Conservation (phyloP, 2,888 invertebrate species). For the Asteroscopus sphinx region DNA sequence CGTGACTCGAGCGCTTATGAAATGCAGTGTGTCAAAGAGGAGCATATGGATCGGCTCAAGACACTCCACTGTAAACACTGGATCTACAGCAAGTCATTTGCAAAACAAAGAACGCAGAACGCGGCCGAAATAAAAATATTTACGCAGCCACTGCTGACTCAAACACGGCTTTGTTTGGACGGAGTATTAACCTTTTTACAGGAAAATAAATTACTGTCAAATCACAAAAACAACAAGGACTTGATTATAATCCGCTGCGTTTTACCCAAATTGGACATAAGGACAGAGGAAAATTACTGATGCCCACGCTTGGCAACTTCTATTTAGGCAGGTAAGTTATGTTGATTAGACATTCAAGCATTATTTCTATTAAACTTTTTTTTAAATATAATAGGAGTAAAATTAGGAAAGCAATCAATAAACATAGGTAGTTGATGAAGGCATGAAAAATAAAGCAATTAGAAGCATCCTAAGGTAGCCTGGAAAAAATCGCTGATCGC, state of each 20-base stretch:
- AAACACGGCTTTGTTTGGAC: constrained; percentile 82
- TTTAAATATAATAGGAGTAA: no score
- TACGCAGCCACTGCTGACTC: constrained; percentile 84
- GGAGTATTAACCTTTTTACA: constrained; percentile 78
- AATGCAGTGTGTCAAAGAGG: constrained; percentile 68
- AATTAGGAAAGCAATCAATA: no score
- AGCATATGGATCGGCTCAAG: constrained; percentile 80
- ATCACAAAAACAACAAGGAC: constrained; percentile 62
- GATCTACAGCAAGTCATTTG: constrained; percentile 81
- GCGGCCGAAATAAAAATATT: constrained; percentile 87
- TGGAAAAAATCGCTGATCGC: no score
- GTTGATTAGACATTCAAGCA: no score
- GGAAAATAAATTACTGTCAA: constrained; percentile 82
- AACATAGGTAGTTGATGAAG: no score
- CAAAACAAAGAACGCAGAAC: constrained; percentile 84
- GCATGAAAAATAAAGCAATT: no score
- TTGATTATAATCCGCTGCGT: constrained; percentile 44
- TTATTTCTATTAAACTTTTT: no score
- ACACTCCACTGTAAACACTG: constrained; percentile 79
- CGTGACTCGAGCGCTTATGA: constrained; percentile 67
- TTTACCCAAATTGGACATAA: constrained; percentile 38
- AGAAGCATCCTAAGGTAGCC: no score
- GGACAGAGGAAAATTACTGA: constrained; percentile 14
- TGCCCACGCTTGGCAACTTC: background rate
- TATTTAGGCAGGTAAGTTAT: no score